A percentile compares a stretch with the other conserved stretches of the same genome.
Evolutionary conservation across 2,797 vertebrate genomes (phyloP).

Genomic region (Enteromius unitaeniatus): DNA sequence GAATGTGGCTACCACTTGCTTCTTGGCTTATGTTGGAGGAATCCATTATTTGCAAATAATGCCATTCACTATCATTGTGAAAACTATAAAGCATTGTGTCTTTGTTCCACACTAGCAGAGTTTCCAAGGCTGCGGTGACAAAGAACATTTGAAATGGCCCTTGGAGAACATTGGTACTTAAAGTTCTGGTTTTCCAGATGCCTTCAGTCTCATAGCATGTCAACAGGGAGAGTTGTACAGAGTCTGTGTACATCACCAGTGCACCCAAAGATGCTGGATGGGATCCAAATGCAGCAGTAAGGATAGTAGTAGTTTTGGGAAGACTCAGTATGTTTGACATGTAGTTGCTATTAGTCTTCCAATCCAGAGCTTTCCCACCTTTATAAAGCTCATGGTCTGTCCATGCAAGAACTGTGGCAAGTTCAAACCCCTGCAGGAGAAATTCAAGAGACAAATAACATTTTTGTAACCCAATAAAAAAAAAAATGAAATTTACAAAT

Average conservation of each 20-base stretch:
- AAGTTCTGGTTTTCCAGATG: slow-evolving; percentile 24
- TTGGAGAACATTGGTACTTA: slow-evolving; percentile 2
- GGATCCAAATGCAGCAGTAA: slow-evolving; percentile 43
- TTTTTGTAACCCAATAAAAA: background rate
- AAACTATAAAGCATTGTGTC: slow-evolving; percentile 46
- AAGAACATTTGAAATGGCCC: slow-evolving; percentile 46
- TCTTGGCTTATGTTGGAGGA: background rate
- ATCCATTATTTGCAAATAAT: background rate
- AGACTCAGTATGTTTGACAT: slow-evolving; percentile 9
- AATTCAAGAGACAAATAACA: background rate
- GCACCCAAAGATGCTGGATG: slow-evolving; percentile 35
- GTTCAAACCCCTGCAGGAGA: slow-evolving; percentile 27
- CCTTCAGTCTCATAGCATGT: slow-evolving; percentile 24
- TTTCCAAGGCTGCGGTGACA: slow-evolving; percentile 35
- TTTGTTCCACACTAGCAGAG: slow-evolving; percentile 52
- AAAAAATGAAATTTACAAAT: background rate
- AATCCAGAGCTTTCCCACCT: slow-evolving; percentile 3
- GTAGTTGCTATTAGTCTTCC: background rate
- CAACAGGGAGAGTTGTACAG: background rate
- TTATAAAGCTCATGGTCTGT: slow-evolving; percentile 17
- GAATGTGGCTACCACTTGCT: slow-evolving; percentile 14
- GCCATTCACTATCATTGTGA: slow-evolving; percentile 30
- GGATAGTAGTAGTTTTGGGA: slow-evolving; percentile 25
- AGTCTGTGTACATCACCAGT: slow-evolving; percentile 2
- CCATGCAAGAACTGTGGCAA: slow-evolving; percentile 41